Evolutionary conservation across 2,888 invertebrate species (phyloP), one percentile per base, ranked within the genome.

Genomic region (Syrista parreyssii): DNA sequence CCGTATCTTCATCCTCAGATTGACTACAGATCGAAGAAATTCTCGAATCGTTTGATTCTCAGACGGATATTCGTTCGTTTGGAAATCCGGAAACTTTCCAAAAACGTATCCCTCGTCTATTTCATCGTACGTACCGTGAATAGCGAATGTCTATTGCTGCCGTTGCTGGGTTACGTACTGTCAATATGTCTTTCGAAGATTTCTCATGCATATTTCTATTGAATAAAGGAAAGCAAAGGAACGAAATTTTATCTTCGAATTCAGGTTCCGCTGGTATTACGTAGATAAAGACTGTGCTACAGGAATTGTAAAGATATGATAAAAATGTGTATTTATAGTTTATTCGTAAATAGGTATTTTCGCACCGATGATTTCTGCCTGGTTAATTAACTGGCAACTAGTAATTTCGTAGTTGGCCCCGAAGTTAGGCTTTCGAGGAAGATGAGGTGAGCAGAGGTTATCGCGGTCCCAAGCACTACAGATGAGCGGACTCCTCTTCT

Each of bases 371-470:
- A 78, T 82, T 74, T 73, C 76, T 68, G 68, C 73, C 75, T 68
- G 69, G 75, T 82, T 82, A 80, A 80, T 75, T 76, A 76, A 74
- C 75, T 79, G 36, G 78, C 73, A 79, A 76, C 74, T 69, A 73
- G 73, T 32, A 75, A 73, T 79, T 76, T 79, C 78, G 69, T 71
- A 76, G 76, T 76, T 78, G 77, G 79, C 72, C 9, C 32, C 36
- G 73, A 76, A 78, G 78, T 78, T 78, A 74, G 76, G 76, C 36
- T 74, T 71, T 71, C 31, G 12, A 15, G 73, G 35, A 55, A 73
- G 73, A 31, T 31, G 68, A 30, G 68, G 76, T 36, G 76, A 76
- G 78, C 68, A 35, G 78, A 76, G 78, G 78, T 78, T 78, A 78
- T 78, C 78, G 78, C 76, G 74, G 78, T 76, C 76, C 31, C 30